phyloP scores from a whole-genome alignment of 1,140 invertebrate species.

The Pogonomyrmex californicus region DNA sequence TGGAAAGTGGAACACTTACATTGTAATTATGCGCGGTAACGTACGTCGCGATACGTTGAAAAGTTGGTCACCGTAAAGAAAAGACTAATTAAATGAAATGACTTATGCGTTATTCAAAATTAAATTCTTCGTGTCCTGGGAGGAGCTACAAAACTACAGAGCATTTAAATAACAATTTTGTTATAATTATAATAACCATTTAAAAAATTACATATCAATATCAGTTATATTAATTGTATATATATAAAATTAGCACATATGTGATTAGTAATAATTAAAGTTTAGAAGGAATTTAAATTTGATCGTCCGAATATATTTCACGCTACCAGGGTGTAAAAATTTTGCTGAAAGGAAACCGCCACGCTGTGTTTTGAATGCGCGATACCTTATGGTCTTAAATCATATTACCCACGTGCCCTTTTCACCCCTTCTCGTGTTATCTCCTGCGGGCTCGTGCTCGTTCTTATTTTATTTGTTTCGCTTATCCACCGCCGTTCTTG shows the following conservation, averaged over 20 bases:
- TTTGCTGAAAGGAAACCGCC: neutral
- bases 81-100: neutral
- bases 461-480: slow-evolving; percentile 82
- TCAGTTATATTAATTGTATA: neutral
- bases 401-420: slow-evolving; percentile 70
- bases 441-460: slow-evolving; percentile 65
- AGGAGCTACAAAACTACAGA: neutral
- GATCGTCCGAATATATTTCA: neutral
- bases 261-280: neutral
- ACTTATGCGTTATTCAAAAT: neutral
- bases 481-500: slow-evolving; percentile 73
- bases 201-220: neutral
- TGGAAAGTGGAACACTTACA: slow-evolving; percentile 41
- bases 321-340: neutral
- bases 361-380: slow-evolving; percentile 21
- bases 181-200: neutral
- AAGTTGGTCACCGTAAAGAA: neutral
- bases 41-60: neutral
- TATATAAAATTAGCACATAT: neutral
- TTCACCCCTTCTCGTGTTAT: slow-evolving; percentile 73
- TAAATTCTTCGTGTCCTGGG: neutral
- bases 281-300: slow-evolving; percentile 6
- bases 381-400: slow-evolving; percentile 66
- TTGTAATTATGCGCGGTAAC: slow-evolving; percentile 33
- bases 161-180: neutral